Evolutionary conservation across 2,797 vertebrate genomes (phyloP), one percentile per base, ranked within the genome.

Genomic region (Moxostoma hubbsi): DNA sequence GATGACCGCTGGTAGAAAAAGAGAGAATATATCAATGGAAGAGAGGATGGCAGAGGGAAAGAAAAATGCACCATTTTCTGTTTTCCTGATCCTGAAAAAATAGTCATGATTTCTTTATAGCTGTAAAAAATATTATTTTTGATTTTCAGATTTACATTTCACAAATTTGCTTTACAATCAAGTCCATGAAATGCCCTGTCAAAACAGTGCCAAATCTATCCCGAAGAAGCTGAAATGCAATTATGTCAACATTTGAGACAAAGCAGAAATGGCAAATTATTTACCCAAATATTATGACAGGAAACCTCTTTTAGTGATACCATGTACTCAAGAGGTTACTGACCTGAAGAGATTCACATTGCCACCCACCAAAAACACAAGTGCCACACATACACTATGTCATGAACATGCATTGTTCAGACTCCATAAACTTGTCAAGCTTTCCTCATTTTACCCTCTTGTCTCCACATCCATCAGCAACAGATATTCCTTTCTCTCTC

Each of bases 351-450:
- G 83, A 88, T 87, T 84, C 85, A 81, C 61, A 51, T 77, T 82
- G 87, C 88, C 89, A 87, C 15, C 47, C 75, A 79, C 18, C 78
- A 82, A 71, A 4, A 84, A 85, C 80, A 58, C 50, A 77, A 84
- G 82, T 80, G 75, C 76, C 67, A 47, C 91, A 92, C 93, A 92
- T 92, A 92, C 59, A 67, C 54, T 71, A 2, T 24, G 24, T 24
- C 96, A 96, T 95, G 95, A 95, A 95, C 91, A 93, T 89, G 92
- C 91, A 92, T 94, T 95, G 94, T 95, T 94, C 94, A 96, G 94
- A 95, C 95, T 96, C 96, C 94, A 96, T 97, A 96, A 97, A 97
- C 93, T 96, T 96, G 95, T 96, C 96, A 95, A 92, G 89, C 82
- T 92, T 94, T 95, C 92, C 94, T 95, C 93, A 94, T 96, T 97